Conservation (phyloP, 2,113 vertebrate species). For the Neodon shergylaensis region DNA sequence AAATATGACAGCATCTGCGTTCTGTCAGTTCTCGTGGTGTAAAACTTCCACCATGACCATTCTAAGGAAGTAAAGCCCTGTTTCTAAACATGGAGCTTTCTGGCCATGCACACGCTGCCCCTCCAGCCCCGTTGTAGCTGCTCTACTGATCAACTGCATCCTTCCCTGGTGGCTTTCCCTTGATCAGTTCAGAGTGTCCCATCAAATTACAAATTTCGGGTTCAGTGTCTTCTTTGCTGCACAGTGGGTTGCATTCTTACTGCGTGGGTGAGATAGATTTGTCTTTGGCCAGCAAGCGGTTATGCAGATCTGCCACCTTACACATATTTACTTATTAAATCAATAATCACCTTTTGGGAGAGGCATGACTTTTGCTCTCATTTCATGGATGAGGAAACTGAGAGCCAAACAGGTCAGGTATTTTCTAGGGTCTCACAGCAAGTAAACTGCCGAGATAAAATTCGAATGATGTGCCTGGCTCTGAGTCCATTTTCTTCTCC, state of each 20-base stretch:
- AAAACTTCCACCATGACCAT: not conserved
- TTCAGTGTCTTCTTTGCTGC: not conserved
- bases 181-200: not conserved
- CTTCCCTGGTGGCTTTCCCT: not conserved
- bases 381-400: not conserved
- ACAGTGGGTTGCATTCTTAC: not conserved
- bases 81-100: not conserved
- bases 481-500: not conserved
- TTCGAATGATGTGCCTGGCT: slow-evolving; percentile 30
- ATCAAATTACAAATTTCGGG: not conserved
- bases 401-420: not conserved
- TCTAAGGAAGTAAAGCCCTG: not conserved
- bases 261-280: not conserved
- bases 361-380: not conserved
- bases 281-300: not conserved
- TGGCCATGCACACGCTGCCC: not conserved
- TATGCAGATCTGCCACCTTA: not conserved
- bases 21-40: not conserved
- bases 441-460: slow-evolving; percentile 22
- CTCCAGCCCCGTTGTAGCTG: fast-evolving
- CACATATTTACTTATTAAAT: not conserved
- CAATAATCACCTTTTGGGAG: not conserved
- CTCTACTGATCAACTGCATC: fast-evolving
- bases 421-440: not conserved
- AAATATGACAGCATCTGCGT: not conserved